Evolutionary conservation across 1,140 invertebrate genomes (phyloP), one percentile per base, ranked within the genome.

Genomic region (Pseudomyrmex sp.): DNA sequence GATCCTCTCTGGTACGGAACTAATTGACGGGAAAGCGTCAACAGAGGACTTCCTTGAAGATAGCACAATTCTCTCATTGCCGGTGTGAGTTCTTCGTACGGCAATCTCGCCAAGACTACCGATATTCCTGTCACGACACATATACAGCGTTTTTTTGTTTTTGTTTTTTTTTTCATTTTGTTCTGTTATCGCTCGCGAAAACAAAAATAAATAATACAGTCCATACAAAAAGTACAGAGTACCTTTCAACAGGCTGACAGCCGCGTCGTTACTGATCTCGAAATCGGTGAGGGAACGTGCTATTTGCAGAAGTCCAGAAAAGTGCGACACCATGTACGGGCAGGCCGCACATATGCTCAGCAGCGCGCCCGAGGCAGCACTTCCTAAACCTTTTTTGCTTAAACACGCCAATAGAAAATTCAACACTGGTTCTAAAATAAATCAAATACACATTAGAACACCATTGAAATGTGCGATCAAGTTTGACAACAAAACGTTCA

Each of bases 171-270:
- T 76, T 8, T 26, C 12, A 35, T 66, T 35, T 20, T 20, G 1
- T 56, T 69, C 0, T 3, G 48, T 79, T 70, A 44, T 46, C 12
- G 26, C 12, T n/a, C 2, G 2, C 54, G 7, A 80, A 61, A 46
- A 46, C 48, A 10, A 80, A 61, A 46, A 26, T 54, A 77, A 65
- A 76, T 74, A 54, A 62, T 8, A n/a, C 20, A 63, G 12, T 35
- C 0, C 18, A 50, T 13, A 18, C 18, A 18, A 18, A 18, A 18
- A 0, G 0, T 18, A 18, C 18, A 46, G 76, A 70, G 76, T 90
- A 94, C 97, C 98, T 95, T 98, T 98, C 3, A 99, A 93, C 56
- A 99, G 95, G 15, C 97, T 97, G 86, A 98, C 96, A 20, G 97
- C 96, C 59, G 98, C 97, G 76, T 97, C 96, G 91, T 97, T 97